Evolutionary conservation across 2,113 vertebrate genomes (phyloP).

Genomic region (Illadopsis cleaveri): DNA sequence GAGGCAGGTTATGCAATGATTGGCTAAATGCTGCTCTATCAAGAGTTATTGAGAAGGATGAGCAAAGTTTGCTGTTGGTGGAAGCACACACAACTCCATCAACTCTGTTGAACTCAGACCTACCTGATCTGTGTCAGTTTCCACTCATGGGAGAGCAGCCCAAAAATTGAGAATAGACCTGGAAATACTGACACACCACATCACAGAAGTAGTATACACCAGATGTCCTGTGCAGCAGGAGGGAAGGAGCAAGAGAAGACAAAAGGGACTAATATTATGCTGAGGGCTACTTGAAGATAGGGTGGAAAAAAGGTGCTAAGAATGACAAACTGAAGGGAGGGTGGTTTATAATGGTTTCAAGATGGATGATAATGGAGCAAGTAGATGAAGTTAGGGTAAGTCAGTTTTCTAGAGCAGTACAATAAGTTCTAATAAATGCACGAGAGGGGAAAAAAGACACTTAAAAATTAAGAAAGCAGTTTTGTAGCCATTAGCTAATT

Average conservation of each 20-base stretch:
- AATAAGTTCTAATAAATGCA: background rate
- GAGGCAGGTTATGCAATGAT: background rate
- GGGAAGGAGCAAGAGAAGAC: background rate
- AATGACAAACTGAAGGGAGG: background rate
- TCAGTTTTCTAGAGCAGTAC: background rate
- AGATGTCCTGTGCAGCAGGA: background rate
- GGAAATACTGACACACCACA: background rate
- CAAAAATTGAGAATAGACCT: background rate
- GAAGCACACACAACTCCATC: background rate
- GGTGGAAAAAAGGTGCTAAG: background rate
- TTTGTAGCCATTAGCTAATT: background rate
- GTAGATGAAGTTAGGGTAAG: background rate
- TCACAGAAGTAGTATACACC: accelerated
- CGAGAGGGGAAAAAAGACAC: background rate
- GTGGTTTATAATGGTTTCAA: background rate
- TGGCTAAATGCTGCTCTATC: background rate
- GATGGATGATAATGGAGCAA: background rate
- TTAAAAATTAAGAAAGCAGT: background rate
- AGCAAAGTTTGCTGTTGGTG: background rate
- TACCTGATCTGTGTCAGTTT: background rate
- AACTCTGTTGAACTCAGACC: background rate
- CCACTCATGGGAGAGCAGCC: background rate
- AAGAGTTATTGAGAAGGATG: background rate
- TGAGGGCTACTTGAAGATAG: background rate
- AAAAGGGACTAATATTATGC: background rate